Evolutionary conservation across 1,140 invertebrate species (phyloP), one percentile per base, ranked within the genome.

Genomic region (Coptotermes formosanus): DNA sequence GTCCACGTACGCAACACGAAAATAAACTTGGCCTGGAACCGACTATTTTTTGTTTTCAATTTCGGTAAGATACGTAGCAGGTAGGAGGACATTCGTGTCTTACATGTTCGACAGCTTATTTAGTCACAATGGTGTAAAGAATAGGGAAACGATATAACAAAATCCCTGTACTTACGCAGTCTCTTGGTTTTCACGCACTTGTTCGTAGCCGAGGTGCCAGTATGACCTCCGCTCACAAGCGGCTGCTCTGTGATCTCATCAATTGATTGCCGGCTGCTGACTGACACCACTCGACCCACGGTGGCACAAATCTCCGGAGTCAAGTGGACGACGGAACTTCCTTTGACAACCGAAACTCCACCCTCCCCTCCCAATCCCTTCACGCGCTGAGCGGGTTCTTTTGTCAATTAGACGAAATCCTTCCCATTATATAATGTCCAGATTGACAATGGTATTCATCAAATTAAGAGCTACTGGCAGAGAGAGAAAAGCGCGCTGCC

Each of bases 301-400:
- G 7, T 30, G 52, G 64, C 25, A 75, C 64, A 75, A 75, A 75
- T 75, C 25, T 75, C 64, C 16, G 25, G 30, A 75, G 25, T 75
- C 64, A 75, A 75, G 64, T 75, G 64, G 64, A 75, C 64, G 64
- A 75, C 64, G 25, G 25, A 30, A 75, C 64, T 75, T 75, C 64
- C 64, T 75, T 75, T 75, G 64, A 75, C 64, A 75, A 75, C 4
- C n/a, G 64, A 25, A 75, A 30, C 64, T 75, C 64, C n/a, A 38
- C 38, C 38, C 38, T 38, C 38, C 38, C 38, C 38, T 38, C 38
- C 38, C 38, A 38, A 38, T 38, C 64, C n/a, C 64, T 48, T 75
- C 64, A 75, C 64, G 8, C 64, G 52, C n/a, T 25, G 25, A 2
- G 64, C 64, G 64, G 25, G 7, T 19, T 30, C n/a, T 6, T 75